These are phyloP conservation scores for Leptestheria dahalacensis DNA, from an alignment of 1,140 invertebrate species.

Conservation along the genomic window DNA sequence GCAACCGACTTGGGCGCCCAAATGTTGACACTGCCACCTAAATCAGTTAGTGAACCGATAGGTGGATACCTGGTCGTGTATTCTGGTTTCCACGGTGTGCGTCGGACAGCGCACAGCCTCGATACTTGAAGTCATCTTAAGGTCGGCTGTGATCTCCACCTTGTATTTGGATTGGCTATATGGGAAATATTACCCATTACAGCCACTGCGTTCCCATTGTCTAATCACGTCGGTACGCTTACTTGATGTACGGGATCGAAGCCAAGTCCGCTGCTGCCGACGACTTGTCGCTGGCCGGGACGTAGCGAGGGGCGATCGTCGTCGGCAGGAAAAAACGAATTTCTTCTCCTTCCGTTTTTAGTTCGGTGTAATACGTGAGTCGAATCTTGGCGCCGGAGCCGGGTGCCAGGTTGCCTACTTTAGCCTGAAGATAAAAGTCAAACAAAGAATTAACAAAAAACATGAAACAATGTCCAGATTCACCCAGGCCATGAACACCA, in stretches of 20 bases:
- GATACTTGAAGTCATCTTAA: constrained; percentile 14
- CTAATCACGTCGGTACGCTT: neutral
- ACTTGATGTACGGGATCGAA: constrained; percentile 19
- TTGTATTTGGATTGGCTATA: constrained; percentile 7
- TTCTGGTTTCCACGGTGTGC: constrained; percentile 14
- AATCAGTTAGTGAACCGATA: too few relatives aligned
- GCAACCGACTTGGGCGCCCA: too few relatives aligned
- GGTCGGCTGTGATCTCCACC: constrained; percentile 17
- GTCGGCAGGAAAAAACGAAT: constrained; percentile 30
- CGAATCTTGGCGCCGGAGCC: constrained; percentile 30
- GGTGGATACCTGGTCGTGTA: neutral
- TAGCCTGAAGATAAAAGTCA: constrained; percentile 14
- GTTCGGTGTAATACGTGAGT: constrained; percentile 34
- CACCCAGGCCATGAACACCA: too few relatives aligned
- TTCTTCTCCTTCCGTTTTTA: constrained; percentile 28
- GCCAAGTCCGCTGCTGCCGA: constrained; percentile 17
- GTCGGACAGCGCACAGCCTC: constrained; percentile 16
- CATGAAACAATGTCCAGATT: too few relatives aligned
- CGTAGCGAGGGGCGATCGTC: constrained; percentile 23
- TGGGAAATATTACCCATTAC: neutral
- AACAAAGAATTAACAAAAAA: neutral
- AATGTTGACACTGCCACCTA: too few relatives aligned
- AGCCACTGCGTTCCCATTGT: too few relatives aligned
- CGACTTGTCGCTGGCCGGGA: constrained; percentile 19
- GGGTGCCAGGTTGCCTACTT: constrained; percentile 33